These are phyloP conservation scores for Hypolimnas misippus DNA, from an alignment of 2,888 invertebrate species.

Conservation along the genomic window DNA sequence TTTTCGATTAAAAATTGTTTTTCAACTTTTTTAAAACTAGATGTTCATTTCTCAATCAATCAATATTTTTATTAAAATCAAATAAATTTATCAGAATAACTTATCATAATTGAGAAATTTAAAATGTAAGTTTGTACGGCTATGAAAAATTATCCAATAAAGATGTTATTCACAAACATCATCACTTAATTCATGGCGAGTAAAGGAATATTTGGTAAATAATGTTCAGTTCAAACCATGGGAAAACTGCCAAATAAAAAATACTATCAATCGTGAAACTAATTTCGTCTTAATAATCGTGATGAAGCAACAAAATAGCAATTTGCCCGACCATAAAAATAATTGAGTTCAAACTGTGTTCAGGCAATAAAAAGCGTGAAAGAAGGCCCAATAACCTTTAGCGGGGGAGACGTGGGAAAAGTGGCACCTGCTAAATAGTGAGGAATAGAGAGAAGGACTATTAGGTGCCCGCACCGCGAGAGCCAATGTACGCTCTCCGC, in stretches of 20 bases:
- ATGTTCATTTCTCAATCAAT: no score
- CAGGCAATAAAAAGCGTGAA: conserved; percentile 83
- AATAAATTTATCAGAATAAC: no score
- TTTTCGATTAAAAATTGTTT: no score
- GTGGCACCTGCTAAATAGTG: conserved; percentile 73
- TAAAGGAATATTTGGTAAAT: conserved; percentile 29
- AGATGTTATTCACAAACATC: background rate
- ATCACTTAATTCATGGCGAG: background rate
- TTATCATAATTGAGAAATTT: no score
- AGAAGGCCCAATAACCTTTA: conserved; percentile 81
- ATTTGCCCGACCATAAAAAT: conserved; percentile 82
- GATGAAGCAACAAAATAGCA: conserved; percentile 83
- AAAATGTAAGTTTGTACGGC: no score
- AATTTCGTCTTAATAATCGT: conserved; percentile 80
- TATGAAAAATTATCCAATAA: background rate
- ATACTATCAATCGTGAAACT: conserved; percentile 74
- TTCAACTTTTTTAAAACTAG: no score
- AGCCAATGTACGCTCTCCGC: conserved; percentile 29
- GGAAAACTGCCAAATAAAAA: conserved; percentile 57
- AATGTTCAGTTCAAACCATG: conserved; percentile 31
- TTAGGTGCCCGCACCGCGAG: conserved; percentile 69
- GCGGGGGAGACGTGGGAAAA: conserved; percentile 75
- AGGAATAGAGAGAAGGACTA: conserved; percentile 74
- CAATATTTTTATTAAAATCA: no score
- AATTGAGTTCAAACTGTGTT: conserved; percentile 84